A percentile compares a stretch with the other conserved stretches of the same genome.
These are phyloP conservation scores for Indicator maculatus DNA, from an alignment of 2,113 vertebrate genomes.

Conservation along the genomic window DNA sequence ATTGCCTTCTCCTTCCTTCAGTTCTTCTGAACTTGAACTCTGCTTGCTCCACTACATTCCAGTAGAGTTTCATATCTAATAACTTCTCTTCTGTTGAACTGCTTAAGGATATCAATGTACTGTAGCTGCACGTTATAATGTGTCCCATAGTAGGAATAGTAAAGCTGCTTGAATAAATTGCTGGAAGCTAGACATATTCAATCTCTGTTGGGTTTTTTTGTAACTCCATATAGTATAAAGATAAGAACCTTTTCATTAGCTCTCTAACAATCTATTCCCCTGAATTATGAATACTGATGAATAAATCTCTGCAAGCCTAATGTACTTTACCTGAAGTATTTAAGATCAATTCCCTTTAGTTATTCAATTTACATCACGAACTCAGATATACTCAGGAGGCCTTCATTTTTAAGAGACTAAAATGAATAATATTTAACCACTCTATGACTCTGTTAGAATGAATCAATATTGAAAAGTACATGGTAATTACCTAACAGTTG, in stretches of 20 bases:
- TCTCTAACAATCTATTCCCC: not conserved
- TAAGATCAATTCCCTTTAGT: not conserved
- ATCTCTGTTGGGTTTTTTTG: not conserved
- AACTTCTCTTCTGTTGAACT: not conserved
- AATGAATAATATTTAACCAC: slow-evolving; percentile 17
- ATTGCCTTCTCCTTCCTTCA: not conserved
- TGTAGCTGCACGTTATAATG: not conserved
- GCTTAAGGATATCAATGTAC: not conserved
- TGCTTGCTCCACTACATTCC: not conserved
- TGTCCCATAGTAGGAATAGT: not conserved
- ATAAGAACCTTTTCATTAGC: slow-evolving; percentile 40
- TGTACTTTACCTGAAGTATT: slow-evolving; percentile 23
- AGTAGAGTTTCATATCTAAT: not conserved
- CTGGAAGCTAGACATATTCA: not conserved
- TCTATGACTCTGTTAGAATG: not conserved
- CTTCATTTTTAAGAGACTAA: not conserved
- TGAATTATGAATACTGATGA: slow-evolving; percentile 5
- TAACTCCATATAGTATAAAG: not conserved
- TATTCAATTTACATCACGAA: slow-evolving; percentile 25
- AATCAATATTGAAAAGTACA: not conserved
- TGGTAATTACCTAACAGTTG: not conserved
- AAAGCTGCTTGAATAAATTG: not conserved
- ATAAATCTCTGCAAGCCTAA: slow-evolving; percentile 2
- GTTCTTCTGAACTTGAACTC: not conserved
- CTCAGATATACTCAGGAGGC: not conserved